These are phyloP conservation scores for Nephrocerus scutellatus DNA, from an alignment of 2,888 invertebrate genomes.

Conservation along the genomic window DNA sequence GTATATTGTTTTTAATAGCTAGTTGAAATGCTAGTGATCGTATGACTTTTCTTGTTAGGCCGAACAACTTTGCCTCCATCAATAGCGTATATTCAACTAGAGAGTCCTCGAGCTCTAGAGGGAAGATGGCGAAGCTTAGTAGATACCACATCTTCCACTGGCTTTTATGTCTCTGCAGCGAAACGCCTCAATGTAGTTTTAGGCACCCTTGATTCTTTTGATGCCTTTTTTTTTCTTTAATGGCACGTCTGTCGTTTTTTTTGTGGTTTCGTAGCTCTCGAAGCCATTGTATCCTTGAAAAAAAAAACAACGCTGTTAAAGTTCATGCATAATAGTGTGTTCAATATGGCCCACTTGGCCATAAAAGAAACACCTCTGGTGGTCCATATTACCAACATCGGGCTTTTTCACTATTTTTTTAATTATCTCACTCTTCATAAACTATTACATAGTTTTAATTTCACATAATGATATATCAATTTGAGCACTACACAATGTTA, in stretches of 20 bases:
- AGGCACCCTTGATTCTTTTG: constrained; percentile 11
- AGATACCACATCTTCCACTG: constrained; percentile 8
- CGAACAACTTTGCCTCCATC: constrained; percentile 12
- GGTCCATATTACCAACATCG: constrained; percentile 10
- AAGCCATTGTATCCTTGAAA: constrained; percentile 10
- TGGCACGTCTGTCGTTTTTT: constrained; percentile 9
- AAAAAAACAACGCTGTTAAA: constrained; percentile 1
- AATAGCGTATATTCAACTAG: constrained; percentile 12
- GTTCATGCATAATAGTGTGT: neutral
- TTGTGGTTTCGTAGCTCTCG: constrained; percentile 2
- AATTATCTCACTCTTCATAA: no score
- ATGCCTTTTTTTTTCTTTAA: constrained; percentile 10
- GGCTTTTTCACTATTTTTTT: neutral
- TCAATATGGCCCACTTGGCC: constrained; percentile 1
- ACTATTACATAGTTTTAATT: constrained; percentile 1
- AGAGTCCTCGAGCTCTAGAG: constrained; percentile 6
- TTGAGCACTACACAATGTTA: neutral
- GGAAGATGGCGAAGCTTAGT: constrained; percentile 1
- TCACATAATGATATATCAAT: constrained; percentile 2
- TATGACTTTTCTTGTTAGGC: constrained; percentile 9
- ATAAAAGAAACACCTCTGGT: neutral
- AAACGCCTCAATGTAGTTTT: constrained; percentile 13
- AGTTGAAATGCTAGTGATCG: constrained; percentile 12
- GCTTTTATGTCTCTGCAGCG: constrained; percentile 5
- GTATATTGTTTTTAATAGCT: constrained; percentile 9